phyloP scores from a whole-genome alignment of 2,113 vertebrate genomes.

The Tragelaphus buxtoni region DNA sequence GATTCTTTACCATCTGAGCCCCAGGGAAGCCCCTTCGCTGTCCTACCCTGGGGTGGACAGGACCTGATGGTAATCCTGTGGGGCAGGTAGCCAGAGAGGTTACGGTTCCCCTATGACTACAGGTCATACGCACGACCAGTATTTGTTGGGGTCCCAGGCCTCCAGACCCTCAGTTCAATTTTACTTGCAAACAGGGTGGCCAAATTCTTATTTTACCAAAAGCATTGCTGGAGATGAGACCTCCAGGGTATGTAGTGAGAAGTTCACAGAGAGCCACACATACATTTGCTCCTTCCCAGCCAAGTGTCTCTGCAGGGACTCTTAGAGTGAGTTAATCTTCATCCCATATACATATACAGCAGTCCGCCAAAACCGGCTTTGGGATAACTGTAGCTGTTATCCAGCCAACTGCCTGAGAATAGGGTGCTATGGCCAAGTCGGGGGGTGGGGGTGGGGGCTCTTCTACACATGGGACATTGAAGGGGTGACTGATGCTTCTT shows the following conservation, averaged over 20 bases:
- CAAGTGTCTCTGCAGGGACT: constrained; percentile 56
- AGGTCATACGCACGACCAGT: not conserved
- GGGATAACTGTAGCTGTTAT: constrained; percentile 45
- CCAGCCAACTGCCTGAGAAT: constrained; percentile 47
- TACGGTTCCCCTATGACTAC: not conserved
- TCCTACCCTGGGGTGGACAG: not conserved
- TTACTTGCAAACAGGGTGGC: not conserved
- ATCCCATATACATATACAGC: constrained; percentile 48
- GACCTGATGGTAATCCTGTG: not conserved
- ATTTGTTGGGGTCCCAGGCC: not conserved
- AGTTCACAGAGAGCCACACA: constrained; percentile 23
- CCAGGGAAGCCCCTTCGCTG: not conserved
- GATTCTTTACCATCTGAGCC: not conserved
- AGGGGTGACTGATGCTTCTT: not conserved
- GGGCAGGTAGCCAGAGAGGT: not conserved
- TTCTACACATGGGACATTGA: rapidly evolving
- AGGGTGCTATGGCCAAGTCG: not conserved
- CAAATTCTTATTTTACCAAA: not conserved
- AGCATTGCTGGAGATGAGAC: not conserved
- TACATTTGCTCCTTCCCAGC: not conserved
- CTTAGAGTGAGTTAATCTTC: constrained; percentile 60
- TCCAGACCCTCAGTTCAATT: not conserved
- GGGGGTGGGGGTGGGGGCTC: not conserved
- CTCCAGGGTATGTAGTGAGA: not conserved
- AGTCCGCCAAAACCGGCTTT: constrained; percentile 57